A percentile compares a stretch with the other conserved stretches of the same genome.
Evolutionary conservation across 2,113 vertebrate genomes (phyloP).

Genomic region (Delphinus delphis): DNA sequence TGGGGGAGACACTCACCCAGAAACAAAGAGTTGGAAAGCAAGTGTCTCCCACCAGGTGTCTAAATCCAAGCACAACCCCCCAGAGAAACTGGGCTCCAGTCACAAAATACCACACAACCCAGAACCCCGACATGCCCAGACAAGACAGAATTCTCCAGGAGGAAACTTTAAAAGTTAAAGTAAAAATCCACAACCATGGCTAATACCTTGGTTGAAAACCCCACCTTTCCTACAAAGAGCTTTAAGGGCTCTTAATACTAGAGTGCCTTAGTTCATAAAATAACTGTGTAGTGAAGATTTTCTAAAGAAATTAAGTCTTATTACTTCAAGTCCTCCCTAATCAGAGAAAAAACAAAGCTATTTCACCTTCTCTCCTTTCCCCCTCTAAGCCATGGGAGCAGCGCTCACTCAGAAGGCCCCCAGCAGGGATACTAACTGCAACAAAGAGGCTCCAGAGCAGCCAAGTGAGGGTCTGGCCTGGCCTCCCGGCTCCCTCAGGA

Average conservation of each 20-base stretch:
- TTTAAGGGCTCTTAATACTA: neutral
- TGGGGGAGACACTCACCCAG: neutral
- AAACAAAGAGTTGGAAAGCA: neutral
- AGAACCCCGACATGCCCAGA: neutral
- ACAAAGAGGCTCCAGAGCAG: neutral
- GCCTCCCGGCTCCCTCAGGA: neutral
- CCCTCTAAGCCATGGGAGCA: neutral
- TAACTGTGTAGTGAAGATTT: neutral
- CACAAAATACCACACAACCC: neutral
- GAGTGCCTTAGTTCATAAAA: neutral
- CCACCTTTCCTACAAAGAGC: neutral
- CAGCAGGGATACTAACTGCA: neutral
- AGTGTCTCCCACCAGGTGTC: neutral
- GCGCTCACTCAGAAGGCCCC: neutral
- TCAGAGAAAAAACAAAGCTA: neutral
- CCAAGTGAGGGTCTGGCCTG: neutral
- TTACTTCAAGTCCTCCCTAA: neutral
- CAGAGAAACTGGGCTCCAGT: neutral
- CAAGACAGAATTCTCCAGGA: neutral
- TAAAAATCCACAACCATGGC: neutral
- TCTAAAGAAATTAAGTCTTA: constrained; percentile 34
- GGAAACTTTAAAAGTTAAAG: neutral
- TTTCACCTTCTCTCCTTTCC: neutral
- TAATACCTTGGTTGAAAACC: neutral
- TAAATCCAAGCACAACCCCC: neutral